Evolutionary conservation across 2,888 invertebrate genomes (phyloP).

Genomic region (Eudemis profundana): DNA sequence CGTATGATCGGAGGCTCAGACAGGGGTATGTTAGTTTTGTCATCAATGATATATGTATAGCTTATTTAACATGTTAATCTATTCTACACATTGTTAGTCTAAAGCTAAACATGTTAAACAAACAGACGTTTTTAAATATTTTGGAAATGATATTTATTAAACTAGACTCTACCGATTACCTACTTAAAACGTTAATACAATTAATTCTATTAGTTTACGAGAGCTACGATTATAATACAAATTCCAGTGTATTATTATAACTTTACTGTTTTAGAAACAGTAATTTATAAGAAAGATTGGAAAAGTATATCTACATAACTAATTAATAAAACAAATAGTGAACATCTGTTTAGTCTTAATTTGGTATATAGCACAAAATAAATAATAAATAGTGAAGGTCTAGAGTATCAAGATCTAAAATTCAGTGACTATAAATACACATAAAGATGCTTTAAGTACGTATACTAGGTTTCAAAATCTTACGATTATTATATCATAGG

Average conservation of each 20-base stretch:
- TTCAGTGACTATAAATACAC: conserved; percentile 66
- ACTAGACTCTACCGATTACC: conserved; percentile 77
- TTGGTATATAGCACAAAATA: conserved; percentile 70
- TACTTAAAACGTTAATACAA: conserved; percentile 81
- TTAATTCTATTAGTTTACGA: conserved; percentile 81
- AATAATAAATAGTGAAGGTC: conserved; percentile 56
- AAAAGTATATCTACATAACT: conserved; percentile 63
- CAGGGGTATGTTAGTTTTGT: conserved; percentile 79
- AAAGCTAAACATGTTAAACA: conserved; percentile 85
- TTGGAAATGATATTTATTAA: conserved; percentile 83
- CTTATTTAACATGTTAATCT: conserved; percentile 76
- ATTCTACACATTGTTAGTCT: conserved; percentile 84
- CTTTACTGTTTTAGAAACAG: conserved; percentile 65
- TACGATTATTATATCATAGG: conserved; percentile 63
- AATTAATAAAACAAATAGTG: conserved; percentile 71
- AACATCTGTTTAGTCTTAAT: conserved; percentile 68
- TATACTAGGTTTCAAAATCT: conserved; percentile 57
- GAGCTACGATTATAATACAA: conserved; percentile 66
- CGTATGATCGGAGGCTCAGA: conserved; percentile 61
- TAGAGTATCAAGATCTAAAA: conserved; percentile 52
- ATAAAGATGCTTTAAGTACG: conserved; percentile 60
- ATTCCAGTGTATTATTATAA: conserved; percentile 58
- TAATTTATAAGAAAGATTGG: conserved; percentile 60
- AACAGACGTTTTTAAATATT: conserved; percentile 83
- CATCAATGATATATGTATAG: conserved; percentile 61